Percentiles rank a stretch among this genome's conserved stretches.
These are phyloP conservation scores for Alaudala cheleensis DNA, from an alignment of 2,113 vertebrate species.

Conservation along the genomic window DNA sequence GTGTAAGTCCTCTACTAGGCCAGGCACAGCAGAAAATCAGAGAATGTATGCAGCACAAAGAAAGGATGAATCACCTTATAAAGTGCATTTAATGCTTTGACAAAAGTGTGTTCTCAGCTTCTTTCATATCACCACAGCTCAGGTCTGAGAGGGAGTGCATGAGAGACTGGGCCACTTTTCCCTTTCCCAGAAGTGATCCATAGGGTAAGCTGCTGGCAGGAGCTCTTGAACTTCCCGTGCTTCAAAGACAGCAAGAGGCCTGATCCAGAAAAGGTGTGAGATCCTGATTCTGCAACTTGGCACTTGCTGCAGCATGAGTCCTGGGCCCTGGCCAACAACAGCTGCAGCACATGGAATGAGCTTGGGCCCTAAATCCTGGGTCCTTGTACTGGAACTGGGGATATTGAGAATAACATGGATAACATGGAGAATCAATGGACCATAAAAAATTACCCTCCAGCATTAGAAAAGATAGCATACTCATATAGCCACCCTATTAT, in stretches of 20 bases:
- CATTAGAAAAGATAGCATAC: background rate
- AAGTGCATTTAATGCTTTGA: background rate
- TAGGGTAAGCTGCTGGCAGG: background rate
- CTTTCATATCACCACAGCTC: background rate
- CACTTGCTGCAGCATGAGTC: background rate
- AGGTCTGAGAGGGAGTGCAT: background rate
- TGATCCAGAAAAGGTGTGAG: background rate
- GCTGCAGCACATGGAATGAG: background rate
- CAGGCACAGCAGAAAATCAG: background rate
- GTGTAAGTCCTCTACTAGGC: background rate
- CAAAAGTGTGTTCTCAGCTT: background rate
- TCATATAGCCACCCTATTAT: background rate
- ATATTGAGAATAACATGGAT: background rate
- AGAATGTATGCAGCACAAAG: background rate
- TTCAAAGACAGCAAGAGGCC: background rate
- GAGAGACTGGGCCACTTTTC: background rate
- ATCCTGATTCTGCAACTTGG: background rate
- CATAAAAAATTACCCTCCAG: background rate
- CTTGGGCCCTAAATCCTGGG: background rate
- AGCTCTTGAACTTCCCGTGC: background rate
- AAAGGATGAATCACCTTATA: background rate
- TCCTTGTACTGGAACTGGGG: background rate
- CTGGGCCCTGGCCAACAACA: background rate
- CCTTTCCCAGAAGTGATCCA: background rate
- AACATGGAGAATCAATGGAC: background rate